Percentiles rank a stretch among this genome's conserved stretches.
Conservation (phyloP, 2,113 vertebrate genomes). For the Microcebus ravelobensis region DNA sequence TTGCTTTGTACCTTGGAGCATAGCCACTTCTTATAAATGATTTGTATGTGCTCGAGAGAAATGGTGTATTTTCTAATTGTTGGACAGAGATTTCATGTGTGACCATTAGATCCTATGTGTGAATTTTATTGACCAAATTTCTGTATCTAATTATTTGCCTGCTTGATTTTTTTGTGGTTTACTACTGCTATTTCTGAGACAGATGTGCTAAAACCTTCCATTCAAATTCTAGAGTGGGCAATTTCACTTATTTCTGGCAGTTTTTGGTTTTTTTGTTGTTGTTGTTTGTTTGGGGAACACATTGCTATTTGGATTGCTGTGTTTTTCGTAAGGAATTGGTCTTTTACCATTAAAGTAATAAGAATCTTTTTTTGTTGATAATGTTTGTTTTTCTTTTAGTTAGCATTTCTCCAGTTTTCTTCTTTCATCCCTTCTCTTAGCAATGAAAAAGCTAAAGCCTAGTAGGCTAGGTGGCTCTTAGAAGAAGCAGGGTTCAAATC, state of each 20-base stretch:
- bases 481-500: not conserved
- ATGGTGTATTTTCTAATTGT: not conserved
- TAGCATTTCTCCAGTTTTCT: not conserved
- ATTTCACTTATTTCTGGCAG: not conserved
- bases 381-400: not conserved
- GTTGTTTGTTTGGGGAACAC: not conserved
- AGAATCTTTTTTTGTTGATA: not conserved
- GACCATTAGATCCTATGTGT: not conserved
- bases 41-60: not conserved
- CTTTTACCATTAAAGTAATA: not conserved
- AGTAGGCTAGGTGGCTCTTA: not conserved
- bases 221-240: not conserved
- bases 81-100: not conserved
- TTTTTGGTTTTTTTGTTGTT: not conserved
- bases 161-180: not conserved
- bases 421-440: not conserved
- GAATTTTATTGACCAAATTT: slow-evolving; percentile 30
- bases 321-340: not conserved
- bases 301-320: not conserved
- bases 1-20: not conserved
- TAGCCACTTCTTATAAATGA: not conserved
- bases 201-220: not conserved
- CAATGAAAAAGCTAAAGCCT: not conserved
- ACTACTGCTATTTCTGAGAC: not conserved
- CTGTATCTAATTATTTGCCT: not conserved